These are phyloP conservation scores for Actinemys pallida DNA, from an alignment of 2,113 vertebrate species.

Conservation along the genomic window DNA sequence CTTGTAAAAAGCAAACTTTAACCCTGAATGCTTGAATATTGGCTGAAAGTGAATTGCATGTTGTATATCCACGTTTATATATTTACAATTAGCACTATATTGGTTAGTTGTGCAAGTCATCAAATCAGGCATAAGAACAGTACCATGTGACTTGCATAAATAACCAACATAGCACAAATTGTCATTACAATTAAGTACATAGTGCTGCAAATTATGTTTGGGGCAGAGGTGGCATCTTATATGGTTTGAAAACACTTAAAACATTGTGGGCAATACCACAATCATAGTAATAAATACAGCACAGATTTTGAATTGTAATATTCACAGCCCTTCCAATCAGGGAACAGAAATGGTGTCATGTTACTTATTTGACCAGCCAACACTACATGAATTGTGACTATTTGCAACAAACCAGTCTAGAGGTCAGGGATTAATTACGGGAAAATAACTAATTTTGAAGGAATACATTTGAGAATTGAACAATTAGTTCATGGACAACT, in stretches of 20 bases:
- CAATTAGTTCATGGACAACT: rapidly evolving
- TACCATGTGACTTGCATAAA: conserved; percentile 42
- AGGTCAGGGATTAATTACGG: neutral
- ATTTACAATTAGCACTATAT: conserved; percentile 59
- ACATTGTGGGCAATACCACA: neutral
- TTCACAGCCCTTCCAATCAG: conserved; percentile 33
- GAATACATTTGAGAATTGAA: neutral
- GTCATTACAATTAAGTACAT: neutral
- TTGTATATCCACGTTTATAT: conserved; percentile 52
- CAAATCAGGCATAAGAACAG: conserved; percentile 61
- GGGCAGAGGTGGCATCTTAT: neutral
- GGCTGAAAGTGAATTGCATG: conserved; percentile 67
- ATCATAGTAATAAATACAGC: neutral
- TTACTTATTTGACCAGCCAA: neutral
- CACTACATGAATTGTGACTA: rapidly evolving
- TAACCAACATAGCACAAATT: neutral
- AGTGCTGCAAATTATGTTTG: neutral
- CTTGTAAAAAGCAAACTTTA: conserved; percentile 70
- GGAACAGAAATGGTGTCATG: conserved; percentile 11
- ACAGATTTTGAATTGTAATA: conserved; percentile 8
- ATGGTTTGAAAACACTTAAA: conserved; percentile 35
- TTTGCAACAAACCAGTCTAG: neutral
- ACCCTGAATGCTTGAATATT: conserved; percentile 68
- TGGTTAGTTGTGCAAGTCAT: conserved; percentile 73
- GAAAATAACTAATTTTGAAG: neutral